A percentile compares a stretch with the other conserved stretches of the same genome.
Conservation (phyloP, 2,888 invertebrate species). For the Drosophila phalerata region DNA sequence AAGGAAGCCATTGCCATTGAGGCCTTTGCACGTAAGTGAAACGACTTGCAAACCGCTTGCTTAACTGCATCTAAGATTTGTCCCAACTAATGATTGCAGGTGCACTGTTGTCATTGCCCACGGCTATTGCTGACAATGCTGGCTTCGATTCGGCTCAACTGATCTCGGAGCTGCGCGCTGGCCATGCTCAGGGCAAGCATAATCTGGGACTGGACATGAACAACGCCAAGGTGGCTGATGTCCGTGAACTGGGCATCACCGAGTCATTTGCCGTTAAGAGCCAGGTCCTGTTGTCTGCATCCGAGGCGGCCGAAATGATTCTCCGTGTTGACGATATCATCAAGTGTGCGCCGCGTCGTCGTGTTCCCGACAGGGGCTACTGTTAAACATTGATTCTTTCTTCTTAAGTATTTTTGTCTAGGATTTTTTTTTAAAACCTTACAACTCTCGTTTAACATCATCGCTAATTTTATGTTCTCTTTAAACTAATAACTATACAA, state of each 20-base stretch:
- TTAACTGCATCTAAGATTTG: not conserved
- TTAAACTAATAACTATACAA: constrained; percentile 49
- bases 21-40: constrained; percentile 90
- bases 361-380: constrained; percentile 93
- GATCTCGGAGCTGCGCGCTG: constrained; percentile 95
- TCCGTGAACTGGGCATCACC: constrained; percentile 95
- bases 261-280: constrained; percentile 99
- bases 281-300: constrained; percentile 96
- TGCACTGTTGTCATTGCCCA: constrained; percentile 95
- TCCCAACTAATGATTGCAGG: constrained; percentile 62
- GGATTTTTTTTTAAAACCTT: constrained; percentile 60
- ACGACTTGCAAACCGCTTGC: not conserved
- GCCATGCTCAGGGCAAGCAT: constrained; percentile 93
- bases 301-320: constrained; percentile 99
- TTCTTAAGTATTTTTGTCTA: constrained; percentile 71
- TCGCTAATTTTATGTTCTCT: constrained; percentile 68
- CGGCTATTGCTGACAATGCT: constrained; percentile 99
- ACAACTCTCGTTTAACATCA: constrained; percentile 68
- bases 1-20: constrained; percentile 99
- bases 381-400: constrained; percentile 73
- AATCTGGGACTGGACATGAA: constrained; percentile 93
- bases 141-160: constrained; percentile 99
- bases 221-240: constrained; percentile 94
- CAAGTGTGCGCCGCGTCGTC: constrained; percentile 94
- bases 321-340: constrained; percentile 99